Percentiles rank a stretch among this genome's conserved stretches.
phyloP scores from a whole-genome alignment of 2,888 invertebrate species.

The Osmoderma eremita region DNA sequence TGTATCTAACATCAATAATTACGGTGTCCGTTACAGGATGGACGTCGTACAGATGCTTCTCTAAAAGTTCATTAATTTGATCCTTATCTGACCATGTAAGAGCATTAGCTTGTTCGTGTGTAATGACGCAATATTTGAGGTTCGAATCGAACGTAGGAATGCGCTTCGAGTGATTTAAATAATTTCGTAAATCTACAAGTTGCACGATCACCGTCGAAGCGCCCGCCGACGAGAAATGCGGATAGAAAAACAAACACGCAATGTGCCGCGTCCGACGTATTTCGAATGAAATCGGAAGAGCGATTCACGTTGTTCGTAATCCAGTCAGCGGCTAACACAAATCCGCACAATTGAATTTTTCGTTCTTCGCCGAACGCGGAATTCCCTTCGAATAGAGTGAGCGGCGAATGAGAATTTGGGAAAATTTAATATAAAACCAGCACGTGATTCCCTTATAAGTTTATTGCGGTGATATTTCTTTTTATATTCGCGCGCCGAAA shows the following conservation, averaged over 20 bases:
- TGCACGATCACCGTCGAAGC: not conserved
- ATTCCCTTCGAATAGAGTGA: slow-evolving; percentile 34
- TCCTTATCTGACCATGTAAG: slow-evolving; percentile 28
- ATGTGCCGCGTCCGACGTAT: slow-evolving; percentile 28
- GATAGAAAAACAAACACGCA: slow-evolving; percentile 39
- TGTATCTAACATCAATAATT: slow-evolving; percentile 24
- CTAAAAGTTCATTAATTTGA: slow-evolving; percentile 32
- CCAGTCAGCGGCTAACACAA: slow-evolving; percentile 44
- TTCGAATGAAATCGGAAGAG: slow-evolving; percentile 42
- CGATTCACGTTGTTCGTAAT: slow-evolving; percentile 42
- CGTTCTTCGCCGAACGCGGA: slow-evolving; percentile 30
- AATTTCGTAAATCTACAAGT: slow-evolving; percentile 32
- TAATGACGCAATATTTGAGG: slow-evolving; percentile 24
- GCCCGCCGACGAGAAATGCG: slow-evolving; percentile 34
- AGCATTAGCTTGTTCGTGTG: slow-evolving; percentile 31
- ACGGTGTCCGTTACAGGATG: slow-evolving; percentile 18
- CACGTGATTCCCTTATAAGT: slow-evolving; percentile 28
- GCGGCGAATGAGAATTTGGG: slow-evolving; percentile 31
- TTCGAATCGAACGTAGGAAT: slow-evolving; percentile 5
- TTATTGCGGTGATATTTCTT: slow-evolving; percentile 23
- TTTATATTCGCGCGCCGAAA: slow-evolving; percentile 13
- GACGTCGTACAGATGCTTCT: not conserved
- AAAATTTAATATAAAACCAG: slow-evolving; percentile 37
- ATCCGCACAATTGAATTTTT: slow-evolving; percentile 44
- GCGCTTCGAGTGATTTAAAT: slow-evolving; percentile 31